A percentile compares a stretch with the other conserved stretches of the same genome.
phyloP scores from a whole-genome alignment of 2,888 invertebrate species.

The Agonopterix heracliana region DNA sequence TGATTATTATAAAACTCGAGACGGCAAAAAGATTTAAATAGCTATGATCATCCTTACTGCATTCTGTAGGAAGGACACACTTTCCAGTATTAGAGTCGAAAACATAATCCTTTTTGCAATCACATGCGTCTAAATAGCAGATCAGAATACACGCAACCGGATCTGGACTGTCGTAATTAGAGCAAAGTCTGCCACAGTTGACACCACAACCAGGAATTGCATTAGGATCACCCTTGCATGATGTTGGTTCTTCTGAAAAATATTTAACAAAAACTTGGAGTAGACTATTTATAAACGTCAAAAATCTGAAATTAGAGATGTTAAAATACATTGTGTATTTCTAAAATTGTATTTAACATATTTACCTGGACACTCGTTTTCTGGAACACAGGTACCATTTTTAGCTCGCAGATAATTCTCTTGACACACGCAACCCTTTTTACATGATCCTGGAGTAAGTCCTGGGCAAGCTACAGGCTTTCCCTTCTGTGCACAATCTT shows the following conservation, averaged over 20 bases:
- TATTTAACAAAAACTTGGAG: too few species aligned
- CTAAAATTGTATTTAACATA: too few species aligned
- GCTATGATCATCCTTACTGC: neutral
- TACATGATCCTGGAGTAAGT: constrained; percentile 4
- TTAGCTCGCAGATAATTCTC: constrained; percentile 12
- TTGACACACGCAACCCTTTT: constrained; percentile 16
- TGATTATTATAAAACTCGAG: too few species aligned
- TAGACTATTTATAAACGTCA: too few species aligned
- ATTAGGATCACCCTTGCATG: constrained; percentile 19
- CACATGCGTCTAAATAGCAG: constrained; percentile 11
- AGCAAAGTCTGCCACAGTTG: constrained; percentile 19
- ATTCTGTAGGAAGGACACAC: neutral
- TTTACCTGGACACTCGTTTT: constrained; percentile 3
- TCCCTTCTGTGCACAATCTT: constrained; percentile 7
- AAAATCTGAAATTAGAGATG: too few species aligned
- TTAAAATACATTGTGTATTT: too few species aligned
- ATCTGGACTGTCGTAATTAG: constrained; percentile 4
- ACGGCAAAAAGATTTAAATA: neutral
- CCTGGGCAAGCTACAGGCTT: neutral
- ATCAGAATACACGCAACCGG: neutral
- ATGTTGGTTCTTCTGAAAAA: neutral
- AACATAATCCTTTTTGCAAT: constrained; percentile 16
- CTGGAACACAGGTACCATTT: constrained; percentile 18
- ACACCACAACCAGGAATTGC: constrained; percentile 17
- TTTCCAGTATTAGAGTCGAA: constrained; percentile 2